phyloP scores from a whole-genome alignment of 2,888 invertebrate species.

The Myathropa florea region DNA sequence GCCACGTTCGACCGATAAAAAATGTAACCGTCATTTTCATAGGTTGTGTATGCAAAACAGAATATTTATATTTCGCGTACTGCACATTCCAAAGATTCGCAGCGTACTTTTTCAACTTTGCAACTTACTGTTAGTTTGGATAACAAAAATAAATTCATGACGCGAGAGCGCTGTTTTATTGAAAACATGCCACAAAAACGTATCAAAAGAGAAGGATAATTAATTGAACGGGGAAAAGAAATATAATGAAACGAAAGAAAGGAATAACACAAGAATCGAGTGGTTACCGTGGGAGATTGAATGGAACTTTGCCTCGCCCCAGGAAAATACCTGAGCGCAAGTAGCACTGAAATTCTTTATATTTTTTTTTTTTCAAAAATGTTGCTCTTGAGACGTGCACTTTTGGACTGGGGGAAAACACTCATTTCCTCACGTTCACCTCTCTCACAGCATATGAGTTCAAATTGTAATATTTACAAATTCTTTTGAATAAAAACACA shows the following conservation, averaged over 20 bases:
- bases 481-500: conserved; percentile 37
- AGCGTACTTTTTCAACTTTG: conserved; percentile 27
- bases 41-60: not conserved
- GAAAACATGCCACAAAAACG: conserved; percentile 26
- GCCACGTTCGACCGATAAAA: conserved; percentile 8
- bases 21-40: conserved; percentile 14
- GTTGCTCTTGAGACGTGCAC: conserved; percentile 59
- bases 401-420: conserved; percentile 59
- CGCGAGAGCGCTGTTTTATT: conserved; percentile 43
- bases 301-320: conserved; percentile 37
- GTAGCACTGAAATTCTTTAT: not conserved
- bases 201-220: conserved; percentile 25
- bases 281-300: not conserved
- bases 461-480: conserved; percentile 60
- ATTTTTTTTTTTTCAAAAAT: conserved; percentile 19
- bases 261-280: not conserved
- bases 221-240: conserved; percentile 11
- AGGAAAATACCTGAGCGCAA: conserved; percentile 50
- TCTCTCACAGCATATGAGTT: conserved; percentile 29
- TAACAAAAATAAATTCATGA: conserved; percentile 62
- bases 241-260: not conserved
- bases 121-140: conserved; percentile 38
- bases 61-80: conserved; percentile 10
- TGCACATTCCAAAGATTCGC: conserved; percentile 48
- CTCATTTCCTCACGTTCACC: conserved; percentile 28